Evolutionary conservation across 2,888 invertebrate genomes (phyloP), one percentile per base, ranked within the genome.

Genomic region (Drosophila buzzatii): DNA sequence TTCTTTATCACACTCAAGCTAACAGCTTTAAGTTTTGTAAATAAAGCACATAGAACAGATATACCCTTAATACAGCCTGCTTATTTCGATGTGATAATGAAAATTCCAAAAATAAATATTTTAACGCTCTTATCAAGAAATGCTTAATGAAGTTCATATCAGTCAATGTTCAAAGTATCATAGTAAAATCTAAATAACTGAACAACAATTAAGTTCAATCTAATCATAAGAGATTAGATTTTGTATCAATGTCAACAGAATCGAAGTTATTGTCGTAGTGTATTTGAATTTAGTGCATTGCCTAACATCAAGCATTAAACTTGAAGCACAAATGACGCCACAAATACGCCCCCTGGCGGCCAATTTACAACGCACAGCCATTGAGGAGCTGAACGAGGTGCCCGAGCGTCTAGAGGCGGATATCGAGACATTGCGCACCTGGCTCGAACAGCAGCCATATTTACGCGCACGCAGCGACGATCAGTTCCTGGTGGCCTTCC

Each of bases 361-460:
- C 8, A 73, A 64, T 2, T 70, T 92, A 14, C 90, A 90, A 72
- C 86, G 89, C 66, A 87, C 91, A 37, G 94, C 94, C 3, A 91
- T 89, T 47, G 88, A 91, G 23, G 93, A 94, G 77, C 76, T 94
- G 18, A 92, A 93, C 70, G 94, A 95, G 87, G 93, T 92, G 76
- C 93, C 94, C 1, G 74, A 73, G 2, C 82, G 90, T 16, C 60
- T 91, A 37, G 76, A 64, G 5, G 91, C 88, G 2, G 89, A 93
- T 49, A 88, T 94, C 16, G 86, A 80, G 3, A 78, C 92, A 27
- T 90, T 94, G 23, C 91, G 92, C 62, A 91, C 92, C 12, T 94
- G 94, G 94, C 85, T 94, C 10, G 76, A 86, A 5, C 93, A 94
- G 69, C 94, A 94, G 72, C 93, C 93, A 0, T 94, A 94, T 81